A percentile compares a stretch with the other conserved stretches of the same genome.
Conservation (phyloP, 1,140 invertebrate genomes). For the Pygmarrhopalites habei region DNA sequence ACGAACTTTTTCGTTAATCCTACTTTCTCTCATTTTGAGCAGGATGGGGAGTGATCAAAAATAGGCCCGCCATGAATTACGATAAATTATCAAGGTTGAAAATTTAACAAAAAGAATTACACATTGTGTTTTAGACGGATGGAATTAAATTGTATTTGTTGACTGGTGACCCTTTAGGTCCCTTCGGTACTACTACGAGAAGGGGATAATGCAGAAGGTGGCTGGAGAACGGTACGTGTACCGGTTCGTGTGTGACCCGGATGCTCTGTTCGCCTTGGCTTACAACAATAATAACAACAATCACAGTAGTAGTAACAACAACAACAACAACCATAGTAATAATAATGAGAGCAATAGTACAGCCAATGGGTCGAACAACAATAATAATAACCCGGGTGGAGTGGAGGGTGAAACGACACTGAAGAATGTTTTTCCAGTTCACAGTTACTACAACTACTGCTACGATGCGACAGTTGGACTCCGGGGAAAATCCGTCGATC, state of each 20-base stretch:
- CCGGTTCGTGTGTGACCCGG: constrained; percentile 91
- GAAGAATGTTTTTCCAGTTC: neutral
- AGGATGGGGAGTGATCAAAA: constrained; percentile 54
- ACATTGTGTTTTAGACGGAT: too few species aligned
- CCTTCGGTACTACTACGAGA: constrained; percentile 91
- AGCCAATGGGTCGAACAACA: neutral
- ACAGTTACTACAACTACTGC: constrained; percentile 14
- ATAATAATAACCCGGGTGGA: too few species aligned
- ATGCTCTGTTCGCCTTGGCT: constrained; percentile 84
- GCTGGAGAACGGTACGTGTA: constrained; percentile 92
- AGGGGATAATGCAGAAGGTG: constrained; percentile 97
- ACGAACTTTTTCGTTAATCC: too few species aligned
- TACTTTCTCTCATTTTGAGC: too few species aligned
- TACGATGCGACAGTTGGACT: neutral
- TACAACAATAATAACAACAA: constrained; percentile 44
- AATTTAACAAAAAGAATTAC: too few species aligned
- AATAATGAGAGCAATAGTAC: neutral
- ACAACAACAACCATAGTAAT: neutral
- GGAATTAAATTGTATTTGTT: too few species aligned
- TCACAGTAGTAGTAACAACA: neutral
- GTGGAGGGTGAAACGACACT: neutral
- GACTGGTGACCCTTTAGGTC: constrained; percentile 50
- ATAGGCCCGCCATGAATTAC: constrained; percentile 94
- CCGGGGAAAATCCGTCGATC: neutral
- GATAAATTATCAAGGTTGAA: constrained; percentile 90